A percentile compares a stretch with the other conserved stretches of the same genome.
phyloP scores from a whole-genome alignment of 2,888 invertebrate genomes.

The Philaethria dido region DNA sequence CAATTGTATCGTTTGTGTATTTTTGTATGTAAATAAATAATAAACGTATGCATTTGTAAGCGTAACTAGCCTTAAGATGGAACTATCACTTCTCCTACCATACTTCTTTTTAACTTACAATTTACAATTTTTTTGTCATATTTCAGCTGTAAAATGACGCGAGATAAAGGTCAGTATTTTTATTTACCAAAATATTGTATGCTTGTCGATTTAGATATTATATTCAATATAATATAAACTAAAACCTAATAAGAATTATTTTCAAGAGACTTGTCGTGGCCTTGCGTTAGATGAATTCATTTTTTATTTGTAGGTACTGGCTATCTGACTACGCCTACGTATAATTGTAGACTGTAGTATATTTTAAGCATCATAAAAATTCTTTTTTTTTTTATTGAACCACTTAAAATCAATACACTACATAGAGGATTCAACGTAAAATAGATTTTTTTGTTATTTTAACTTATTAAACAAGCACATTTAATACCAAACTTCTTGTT shows the following conservation, averaged over 20 bases:
- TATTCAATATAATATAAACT: background rate
- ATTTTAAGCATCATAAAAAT: constrained; percentile 3
- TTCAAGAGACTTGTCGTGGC: constrained; percentile 22
- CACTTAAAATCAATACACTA: background rate
- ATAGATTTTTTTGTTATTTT: background rate
- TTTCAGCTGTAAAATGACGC: background rate
- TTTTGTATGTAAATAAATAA: constrained; percentile 31
- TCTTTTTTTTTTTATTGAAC: background rate
- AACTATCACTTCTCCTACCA: background rate
- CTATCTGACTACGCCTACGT: constrained; percentile 8
- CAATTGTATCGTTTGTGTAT: constrained; percentile 28
- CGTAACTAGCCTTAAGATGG: constrained; percentile 21
- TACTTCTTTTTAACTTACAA: background rate
- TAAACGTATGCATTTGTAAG: constrained; percentile 1
- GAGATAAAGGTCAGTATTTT: background rate
- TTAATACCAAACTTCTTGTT: background rate
- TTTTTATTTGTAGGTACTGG: constrained; percentile 7
- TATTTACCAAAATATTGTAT: background rate
- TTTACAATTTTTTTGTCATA: background rate
- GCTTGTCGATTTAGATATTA: background rate
- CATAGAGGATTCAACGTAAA: background rate
- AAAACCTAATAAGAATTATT: constrained; percentile 15
- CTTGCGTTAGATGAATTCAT: constrained; percentile 18
- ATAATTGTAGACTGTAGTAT: constrained; percentile 9
- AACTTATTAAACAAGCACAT: background rate